Evolutionary conservation across 2,113 vertebrate species (phyloP).

Genomic region (Capreolus pygargus): DNA sequence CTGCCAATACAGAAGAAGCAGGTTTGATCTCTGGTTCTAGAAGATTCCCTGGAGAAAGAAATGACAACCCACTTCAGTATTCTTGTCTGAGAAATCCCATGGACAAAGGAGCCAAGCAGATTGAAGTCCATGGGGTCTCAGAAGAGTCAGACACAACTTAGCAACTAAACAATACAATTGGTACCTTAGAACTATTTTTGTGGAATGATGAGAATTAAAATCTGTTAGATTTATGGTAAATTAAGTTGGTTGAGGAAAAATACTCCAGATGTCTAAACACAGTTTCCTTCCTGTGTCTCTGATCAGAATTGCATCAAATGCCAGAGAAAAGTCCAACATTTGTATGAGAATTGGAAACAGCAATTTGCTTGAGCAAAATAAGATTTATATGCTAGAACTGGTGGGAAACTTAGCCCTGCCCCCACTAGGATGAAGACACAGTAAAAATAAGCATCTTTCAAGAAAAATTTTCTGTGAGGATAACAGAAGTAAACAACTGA

Average conservation of each 20-base stretch:
- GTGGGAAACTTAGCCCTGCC: neutral
- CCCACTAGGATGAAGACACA: neutral
- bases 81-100: neutral
- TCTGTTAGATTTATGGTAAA: neutral
- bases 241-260: neutral
- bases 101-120: neutral
- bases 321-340: neutral
- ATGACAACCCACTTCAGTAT: neutral
- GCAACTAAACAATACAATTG: neutral
- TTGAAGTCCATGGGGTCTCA: neutral
- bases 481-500: neutral
- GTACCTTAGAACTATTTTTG: neutral
- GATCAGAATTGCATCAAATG: neutral
- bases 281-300: neutral
- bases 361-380: neutral
- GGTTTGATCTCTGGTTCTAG: neutral
- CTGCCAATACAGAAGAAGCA: neutral
- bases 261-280: neutral
- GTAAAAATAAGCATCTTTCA: neutral
- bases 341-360: neutral
- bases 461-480: neutral
- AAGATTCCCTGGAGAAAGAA: neutral
- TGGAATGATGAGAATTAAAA: neutral
- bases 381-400: neutral
- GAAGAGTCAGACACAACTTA: neutral